Evolutionary conservation across 2,797 vertebrate species (phyloP), one percentile per base, ranked within the genome.

Genomic region (Typhlichthys subterraneus): DNA sequence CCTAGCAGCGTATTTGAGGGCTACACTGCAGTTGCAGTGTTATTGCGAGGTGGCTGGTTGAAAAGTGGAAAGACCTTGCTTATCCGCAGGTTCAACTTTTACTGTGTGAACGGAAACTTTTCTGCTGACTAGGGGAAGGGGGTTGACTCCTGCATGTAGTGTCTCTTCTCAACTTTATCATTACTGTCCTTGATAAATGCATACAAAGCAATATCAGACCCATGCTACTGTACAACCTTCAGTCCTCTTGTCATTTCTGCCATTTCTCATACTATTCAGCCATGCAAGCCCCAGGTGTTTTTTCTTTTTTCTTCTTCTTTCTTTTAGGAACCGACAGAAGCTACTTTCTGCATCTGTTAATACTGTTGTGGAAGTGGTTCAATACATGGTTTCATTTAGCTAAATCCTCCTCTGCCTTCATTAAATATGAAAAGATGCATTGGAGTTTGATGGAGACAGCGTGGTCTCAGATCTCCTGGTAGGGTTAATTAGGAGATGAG

Each of bases 251-350:
- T 62, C 17, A 4, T 1, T 59, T 72, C 55, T 68, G 66, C 57
- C 70, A 53, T 46, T 75, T 75, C 65, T 59, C 64, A 75, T 59
- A 71, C 57, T 72, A 69, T 62, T 84, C 68, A 49, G 64, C 54
- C 74, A 83, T 88, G 76, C 84, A 82, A 86, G 56, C 70, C 80
- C 73, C 86, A 86, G 85, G 86, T 89, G 78, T 84, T 81, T 69
- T 63, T 67, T 29, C 23, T 23, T 23, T 23, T 4, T 2, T 29
- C 4, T 29, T 29, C 4, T 4, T 29, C 4, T 29, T 29, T 4
- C 23, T 29, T 29, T 29, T 67, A 53, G 82, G 69, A 78, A 61
- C 61, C 70, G 77, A 9, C 5, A 38, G 33, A 7, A 42, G 38
- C 38, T 85, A 57, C 58, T 66, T 79, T 85, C 72, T 73, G 80